Base-by-base conservation (phyloP, 2,888 invertebrate genomes). In the Scrobipalpa costella region DNA sequence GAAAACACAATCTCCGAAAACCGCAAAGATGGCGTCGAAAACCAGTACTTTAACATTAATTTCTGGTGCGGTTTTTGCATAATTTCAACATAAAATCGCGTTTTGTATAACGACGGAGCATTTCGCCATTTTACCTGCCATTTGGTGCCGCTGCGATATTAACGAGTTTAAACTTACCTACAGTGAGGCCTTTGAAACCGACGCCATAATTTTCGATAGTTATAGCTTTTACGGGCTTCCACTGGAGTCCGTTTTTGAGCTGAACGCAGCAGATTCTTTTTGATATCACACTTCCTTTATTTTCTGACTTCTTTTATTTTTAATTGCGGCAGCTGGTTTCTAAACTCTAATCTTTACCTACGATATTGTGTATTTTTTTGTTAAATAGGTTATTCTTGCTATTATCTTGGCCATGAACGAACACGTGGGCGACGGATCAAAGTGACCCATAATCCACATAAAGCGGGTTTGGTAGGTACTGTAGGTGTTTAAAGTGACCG, bases 11-110 rank as follows among this genome's bases (percentile, higher is more conserved):
- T 34, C 34, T 15, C 13, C 52, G 1, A 3, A 27, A n/a, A 55
- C 15, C 27, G 33, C 55, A 55, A 55, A 55, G 55, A 34, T 34
- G 55, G 55, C 34, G 55, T n/a, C n/a, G 13, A 19, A 33, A 63
- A 44, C 62, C 61, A 60, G 47, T 57, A 65, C 61, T 63, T 27
- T 21, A 66, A 65, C 47, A 70, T 55, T 72, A 72, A 72, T 72
- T 71, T 64, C 66, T 19, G 65, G 65, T 62, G 71, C 62, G 73
- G 72, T 67, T 73, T 72, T 72, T 68, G 69, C 71, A 72, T 73
- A 73, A 73, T 73, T 69, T 65, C 63, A 64, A 62, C 65, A 66
- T 66, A 62, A 66, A 66, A 67, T 65, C 66, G 63, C 61, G 57
- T 63, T 63, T 63, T 15, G 65, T 58, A 52, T 65, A 63, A 66